Evolutionary conservation across 2,797 vertebrate species (phyloP).

Genomic region (Sebastes itinus): DNA sequence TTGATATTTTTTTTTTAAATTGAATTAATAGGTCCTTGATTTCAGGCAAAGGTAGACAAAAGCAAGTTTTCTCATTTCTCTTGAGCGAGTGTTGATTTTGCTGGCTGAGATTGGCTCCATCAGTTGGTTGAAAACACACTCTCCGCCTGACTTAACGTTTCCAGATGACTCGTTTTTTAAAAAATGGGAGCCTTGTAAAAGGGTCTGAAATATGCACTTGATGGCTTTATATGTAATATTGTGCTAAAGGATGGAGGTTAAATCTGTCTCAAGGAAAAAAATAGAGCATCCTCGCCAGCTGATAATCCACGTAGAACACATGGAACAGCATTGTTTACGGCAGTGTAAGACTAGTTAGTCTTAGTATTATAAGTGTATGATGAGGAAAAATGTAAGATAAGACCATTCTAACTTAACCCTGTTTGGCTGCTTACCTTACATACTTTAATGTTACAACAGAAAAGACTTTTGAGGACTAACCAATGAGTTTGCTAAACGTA

Average conservation of each 20-base stretch:
- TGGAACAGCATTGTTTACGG: not conserved
- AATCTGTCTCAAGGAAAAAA: not conserved
- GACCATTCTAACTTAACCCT: not conserved
- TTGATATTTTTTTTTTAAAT: too few relatives aligned
- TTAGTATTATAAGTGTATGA: not conserved
- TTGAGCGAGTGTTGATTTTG: too few relatives aligned
- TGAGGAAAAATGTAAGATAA: rapidly evolving
- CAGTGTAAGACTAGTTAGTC: not conserved
- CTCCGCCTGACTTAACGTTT: not conserved
- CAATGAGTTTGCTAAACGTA: too few relatives aligned
- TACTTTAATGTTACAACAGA: not conserved
- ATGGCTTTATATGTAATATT: not conserved
- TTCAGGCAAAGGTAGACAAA: not conserved
- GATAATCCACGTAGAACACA: not conserved
- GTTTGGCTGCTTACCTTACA: not conserved
- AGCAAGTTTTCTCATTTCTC: not conserved
- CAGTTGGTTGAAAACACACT: too few relatives aligned
- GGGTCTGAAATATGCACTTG: not conserved
- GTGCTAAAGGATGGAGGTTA: not conserved
- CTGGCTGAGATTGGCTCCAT: too few relatives aligned
- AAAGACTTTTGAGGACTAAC: not conserved
- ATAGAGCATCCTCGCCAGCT: not conserved
- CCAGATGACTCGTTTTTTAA: not conserved
- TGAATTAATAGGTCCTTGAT: too few relatives aligned
- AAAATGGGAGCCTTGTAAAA: not conserved